Conservation (phyloP, 1,140 invertebrate genomes). For the Phthorimaea operculella region DNA sequence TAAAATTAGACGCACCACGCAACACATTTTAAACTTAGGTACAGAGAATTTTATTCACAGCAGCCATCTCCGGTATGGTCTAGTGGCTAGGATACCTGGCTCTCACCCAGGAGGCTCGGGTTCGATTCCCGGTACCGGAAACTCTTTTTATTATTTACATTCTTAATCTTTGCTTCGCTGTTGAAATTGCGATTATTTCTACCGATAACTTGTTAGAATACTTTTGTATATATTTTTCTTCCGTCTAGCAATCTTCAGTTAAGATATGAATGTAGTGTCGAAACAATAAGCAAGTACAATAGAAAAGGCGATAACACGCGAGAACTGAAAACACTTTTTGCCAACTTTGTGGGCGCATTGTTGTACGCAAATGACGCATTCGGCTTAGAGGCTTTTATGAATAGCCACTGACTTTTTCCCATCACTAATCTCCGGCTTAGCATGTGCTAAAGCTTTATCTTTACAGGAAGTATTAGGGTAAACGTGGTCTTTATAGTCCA, state of each 20-base stretch:
- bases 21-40: too few species aligned
- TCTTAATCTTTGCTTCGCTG: background rate
- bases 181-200: background rate
- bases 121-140: conserved; percentile 8
- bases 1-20: too few species aligned
- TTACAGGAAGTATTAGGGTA: conserved; percentile 25
- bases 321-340: conserved; percentile 14
- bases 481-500: conserved; percentile 19
- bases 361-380: conserved; percentile 14
- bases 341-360: conserved; percentile 4
- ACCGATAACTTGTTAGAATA: background rate
- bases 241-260: background rate
- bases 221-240: conserved; percentile 7
- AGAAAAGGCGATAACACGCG: conserved; percentile 19
- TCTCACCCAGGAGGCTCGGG: conserved; percentile 4
- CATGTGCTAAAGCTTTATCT: conserved; percentile 25
- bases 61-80: conserved; percentile 1
- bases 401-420: conserved; percentile 8
- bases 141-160: background rate
- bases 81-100: conserved; percentile 2
- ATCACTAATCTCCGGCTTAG: conserved; percentile 22
- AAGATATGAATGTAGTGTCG: conserved; percentile 18
- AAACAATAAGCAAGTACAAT: conserved; percentile 18
- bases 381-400: background rate
- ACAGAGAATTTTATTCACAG: too few species aligned